Evolutionary conservation across 2,113 vertebrate species (phyloP), one percentile per base, ranked within the genome.

Genomic region (Beaufortia kweichowensis): DNA sequence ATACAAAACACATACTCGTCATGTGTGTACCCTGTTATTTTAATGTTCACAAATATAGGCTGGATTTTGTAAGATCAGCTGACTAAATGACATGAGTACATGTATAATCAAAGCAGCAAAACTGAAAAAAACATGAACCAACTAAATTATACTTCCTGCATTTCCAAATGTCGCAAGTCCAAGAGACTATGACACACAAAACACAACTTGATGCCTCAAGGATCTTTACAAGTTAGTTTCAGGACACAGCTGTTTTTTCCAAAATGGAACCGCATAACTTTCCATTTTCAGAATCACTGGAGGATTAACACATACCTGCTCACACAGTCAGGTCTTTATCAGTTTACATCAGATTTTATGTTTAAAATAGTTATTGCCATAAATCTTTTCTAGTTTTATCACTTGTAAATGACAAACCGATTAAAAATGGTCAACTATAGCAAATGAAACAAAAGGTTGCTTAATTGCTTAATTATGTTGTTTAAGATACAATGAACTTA

Each of bases 211-310:
- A 46, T 39, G 35, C 11, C 35, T 2, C 1, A 39, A 39, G 5
- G 43, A 46, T 46, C 48, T 6, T 53, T 8, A 21, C 6, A 53
- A n/a, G 48, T 53, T 53, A 35, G 29, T 15, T 1, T 17, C 19
- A 31, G 43, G 50, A 17, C 21, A 53, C 65, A 68, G 63, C 63
- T 66, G 63, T 17, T 41, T 11, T 64, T n/a, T n/a, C 23, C 65
- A 50, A 19, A 8, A 48, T 68, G 19, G 31, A 31, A 9, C 43
- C 14, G 26, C 65, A 31, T 19, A 14, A 28, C 43, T 50, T 68
- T 68, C 26, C 65, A 31, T 26, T 68, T 68, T 50, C 19, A 19
- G 10, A 53, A 21, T 53, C 28, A 53, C 19, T 53, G 39, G 24
- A 46, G 24, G 9, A 31, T 17, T 10, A 67, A 11, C 24, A 8